phyloP scores from a whole-genome alignment of 2,113 vertebrate genomes.

The Pachycephala philippinensis region DNA sequence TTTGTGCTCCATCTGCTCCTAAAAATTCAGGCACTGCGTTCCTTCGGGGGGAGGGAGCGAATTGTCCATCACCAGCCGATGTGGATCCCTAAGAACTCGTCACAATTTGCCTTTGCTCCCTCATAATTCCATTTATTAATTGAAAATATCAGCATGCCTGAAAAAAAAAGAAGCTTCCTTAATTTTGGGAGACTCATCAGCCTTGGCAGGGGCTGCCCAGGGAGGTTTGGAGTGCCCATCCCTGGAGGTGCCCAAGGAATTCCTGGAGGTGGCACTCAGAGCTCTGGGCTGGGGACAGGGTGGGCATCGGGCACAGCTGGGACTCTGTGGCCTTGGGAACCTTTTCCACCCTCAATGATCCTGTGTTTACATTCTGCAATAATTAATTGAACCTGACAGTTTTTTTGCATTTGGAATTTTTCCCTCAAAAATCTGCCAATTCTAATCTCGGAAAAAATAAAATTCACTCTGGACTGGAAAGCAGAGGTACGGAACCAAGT shows the following conservation, averaged over 20 bases:
- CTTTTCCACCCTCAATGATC: not conserved
- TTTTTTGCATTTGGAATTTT: not conserved
- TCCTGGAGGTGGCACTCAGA: not conserved
- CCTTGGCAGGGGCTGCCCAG: not conserved
- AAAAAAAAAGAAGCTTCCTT: not conserved
- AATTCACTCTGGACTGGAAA: not conserved
- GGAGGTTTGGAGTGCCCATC: not conserved
- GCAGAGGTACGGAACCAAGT: not conserved
- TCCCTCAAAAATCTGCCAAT: not conserved
- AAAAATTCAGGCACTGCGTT: rapidly evolving
- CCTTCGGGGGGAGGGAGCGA: not conserved
- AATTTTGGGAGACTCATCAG: not conserved
- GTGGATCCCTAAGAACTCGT: rapidly evolving
- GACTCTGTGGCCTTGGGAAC: rapidly evolving
- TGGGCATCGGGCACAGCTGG: not conserved
- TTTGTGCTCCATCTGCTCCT: not conserved
- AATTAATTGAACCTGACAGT: not conserved
- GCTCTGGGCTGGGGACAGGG: not conserved
- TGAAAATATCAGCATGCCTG: not conserved
- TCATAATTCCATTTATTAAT: not conserved
- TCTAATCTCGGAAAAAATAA: not conserved
- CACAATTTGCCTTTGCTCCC: not conserved
- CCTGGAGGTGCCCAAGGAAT: not conserved
- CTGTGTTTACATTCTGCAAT: not conserved
- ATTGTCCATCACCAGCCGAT: not conserved